These are phyloP conservation scores for Tupiocoris notatus DNA, from an alignment of 2,888 invertebrate species.

Conservation along the genomic window DNA sequence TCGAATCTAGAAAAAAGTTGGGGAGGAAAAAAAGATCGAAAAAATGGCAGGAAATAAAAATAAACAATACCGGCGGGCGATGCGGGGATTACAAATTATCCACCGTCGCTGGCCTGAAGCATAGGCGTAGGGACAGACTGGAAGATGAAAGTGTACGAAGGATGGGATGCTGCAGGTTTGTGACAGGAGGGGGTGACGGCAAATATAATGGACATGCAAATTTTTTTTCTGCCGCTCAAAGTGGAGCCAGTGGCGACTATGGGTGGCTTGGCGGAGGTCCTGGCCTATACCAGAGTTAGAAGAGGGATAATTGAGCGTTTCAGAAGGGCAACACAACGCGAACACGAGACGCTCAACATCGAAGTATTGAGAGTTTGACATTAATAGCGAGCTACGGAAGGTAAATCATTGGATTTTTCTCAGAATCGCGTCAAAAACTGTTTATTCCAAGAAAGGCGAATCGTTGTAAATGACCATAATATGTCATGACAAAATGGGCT, in stretches of 20 bases:
- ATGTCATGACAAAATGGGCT: no score
- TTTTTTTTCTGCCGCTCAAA: slow-evolving; percentile 40
- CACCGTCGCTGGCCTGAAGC: slow-evolving; percentile 6
- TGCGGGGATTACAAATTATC: slow-evolving; percentile 44
- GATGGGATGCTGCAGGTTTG: not conserved
- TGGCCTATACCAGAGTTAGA: not conserved
- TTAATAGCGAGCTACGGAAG: not conserved
- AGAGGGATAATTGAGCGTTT: slow-evolving; percentile 42
- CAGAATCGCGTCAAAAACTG: no score
- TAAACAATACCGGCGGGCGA: slow-evolving; percentile 40
- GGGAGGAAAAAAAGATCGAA: slow-evolving; percentile 13
- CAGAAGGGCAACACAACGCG: not conserved
- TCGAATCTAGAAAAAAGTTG: slow-evolving; percentile 21
- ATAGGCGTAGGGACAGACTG: not conserved
- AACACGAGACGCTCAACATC: not conserved
- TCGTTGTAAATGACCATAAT: no score
- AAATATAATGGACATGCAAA: slow-evolving; percentile 45
- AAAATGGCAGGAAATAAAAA: slow-evolving; percentile 46
- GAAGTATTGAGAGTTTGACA: slow-evolving; percentile 32
- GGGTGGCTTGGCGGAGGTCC: not conserved
- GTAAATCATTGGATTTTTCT: slow-evolving; percentile 13
- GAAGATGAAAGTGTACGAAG: not conserved
- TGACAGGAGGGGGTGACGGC: slow-evolving; percentile 22
- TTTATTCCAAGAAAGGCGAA: no score
- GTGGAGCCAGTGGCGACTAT: not conserved